Percentiles rank a stretch among this genome's conserved stretches.
These are phyloP conservation scores for Ondatra zibethicus DNA, from an alignment of 2,113 vertebrate genomes.

Conservation along the genomic window DNA sequence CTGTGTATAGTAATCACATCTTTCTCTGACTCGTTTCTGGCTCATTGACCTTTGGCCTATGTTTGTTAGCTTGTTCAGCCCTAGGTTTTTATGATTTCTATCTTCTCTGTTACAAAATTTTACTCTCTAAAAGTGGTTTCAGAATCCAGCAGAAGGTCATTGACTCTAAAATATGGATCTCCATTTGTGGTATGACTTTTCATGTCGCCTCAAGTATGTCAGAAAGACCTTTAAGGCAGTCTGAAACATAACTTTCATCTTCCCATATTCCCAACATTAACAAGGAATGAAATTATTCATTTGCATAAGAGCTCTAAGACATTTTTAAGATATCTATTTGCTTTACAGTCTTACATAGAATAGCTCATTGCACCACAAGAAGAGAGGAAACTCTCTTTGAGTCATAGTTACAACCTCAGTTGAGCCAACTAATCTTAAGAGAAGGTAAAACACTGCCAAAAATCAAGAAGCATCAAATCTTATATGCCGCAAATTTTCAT, in stretches of 20 bases:
- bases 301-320: not conserved
- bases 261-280: not conserved
- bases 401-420: not conserved
- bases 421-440: constrained; percentile 41
- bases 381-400: not conserved
- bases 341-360: not conserved
- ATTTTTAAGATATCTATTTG: not conserved
- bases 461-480: constrained; percentile 43
- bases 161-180: not conserved
- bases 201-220: not conserved
- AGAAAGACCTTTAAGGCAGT: not conserved
- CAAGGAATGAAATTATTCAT: not conserved
- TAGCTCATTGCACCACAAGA: not conserved
- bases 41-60: not conserved
- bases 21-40: not conserved
- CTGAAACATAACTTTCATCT: not conserved
- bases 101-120: not conserved
- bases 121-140: not conserved
- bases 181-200: not conserved
- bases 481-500: constrained; percentile 18
- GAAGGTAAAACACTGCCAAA: constrained; percentile 49
- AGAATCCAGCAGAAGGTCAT: not conserved
- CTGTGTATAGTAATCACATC: not conserved
- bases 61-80: not conserved
- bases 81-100: not conserved